Evolutionary conservation across 1,140 invertebrate genomes (phyloP).

Genomic region (Drosophila pseudoananassae): DNA sequence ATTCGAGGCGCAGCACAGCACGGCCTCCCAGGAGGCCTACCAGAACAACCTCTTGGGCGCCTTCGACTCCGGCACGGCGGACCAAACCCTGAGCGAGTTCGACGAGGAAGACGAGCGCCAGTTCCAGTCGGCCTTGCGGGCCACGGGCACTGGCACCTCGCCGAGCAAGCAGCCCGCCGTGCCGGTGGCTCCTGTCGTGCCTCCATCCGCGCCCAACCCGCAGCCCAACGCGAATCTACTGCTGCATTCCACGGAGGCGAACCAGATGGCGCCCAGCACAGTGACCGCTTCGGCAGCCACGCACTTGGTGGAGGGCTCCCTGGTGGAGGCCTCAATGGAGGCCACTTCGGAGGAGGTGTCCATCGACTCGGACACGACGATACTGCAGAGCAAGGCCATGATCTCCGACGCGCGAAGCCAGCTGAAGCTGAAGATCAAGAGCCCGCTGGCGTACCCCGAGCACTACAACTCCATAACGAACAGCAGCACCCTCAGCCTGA

Average conservation of each 20-base stretch:
- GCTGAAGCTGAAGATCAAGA: constrained; percentile 95
- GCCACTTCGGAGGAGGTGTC: constrained; percentile 84
- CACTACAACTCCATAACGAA: constrained; percentile 62
- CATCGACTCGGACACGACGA: constrained; percentile 85
- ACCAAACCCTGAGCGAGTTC: constrained; percentile 88
- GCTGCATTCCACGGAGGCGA: constrained; percentile 62
- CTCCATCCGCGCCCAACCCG: not conserved
- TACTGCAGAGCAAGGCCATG: constrained; percentile 87
- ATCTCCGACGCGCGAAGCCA: constrained; percentile 91
- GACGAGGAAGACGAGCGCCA: constrained; percentile 93
- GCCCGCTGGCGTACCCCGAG: constrained; percentile 87
- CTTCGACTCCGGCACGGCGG: constrained; percentile 87
- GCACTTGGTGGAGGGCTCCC: constrained; percentile 46
- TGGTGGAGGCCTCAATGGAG: constrained; percentile 68
- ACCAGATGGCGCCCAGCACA: constrained; percentile 56
- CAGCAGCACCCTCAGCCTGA: constrained; percentile 42
- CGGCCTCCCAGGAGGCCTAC: constrained; percentile 85
- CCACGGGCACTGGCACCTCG: constrained; percentile 84
- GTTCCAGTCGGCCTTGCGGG: constrained; percentile 87
- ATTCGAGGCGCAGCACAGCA: constrained; percentile 85
- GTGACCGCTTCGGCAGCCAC: constrained; percentile 15
- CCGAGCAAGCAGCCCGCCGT: constrained; percentile 36
- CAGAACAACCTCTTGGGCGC: constrained; percentile 87
- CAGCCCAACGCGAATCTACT: constrained; percentile 12
- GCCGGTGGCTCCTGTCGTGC: constrained; percentile 5